phyloP scores from a whole-genome alignment of 2,797 vertebrate species.

The Clangula hyemalis region DNA sequence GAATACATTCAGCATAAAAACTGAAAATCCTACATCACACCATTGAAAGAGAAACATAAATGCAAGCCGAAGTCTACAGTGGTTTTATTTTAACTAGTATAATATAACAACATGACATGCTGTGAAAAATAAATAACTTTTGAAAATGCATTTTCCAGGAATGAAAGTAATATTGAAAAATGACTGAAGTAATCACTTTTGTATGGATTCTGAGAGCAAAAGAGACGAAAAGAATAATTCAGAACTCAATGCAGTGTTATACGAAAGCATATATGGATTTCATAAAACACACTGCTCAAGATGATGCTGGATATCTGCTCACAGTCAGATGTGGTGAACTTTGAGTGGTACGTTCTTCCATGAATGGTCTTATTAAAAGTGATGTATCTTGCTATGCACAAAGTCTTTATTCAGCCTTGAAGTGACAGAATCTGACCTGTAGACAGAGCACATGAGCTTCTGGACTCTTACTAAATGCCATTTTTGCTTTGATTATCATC shows the following conservation, averaged over 20 bases:
- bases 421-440: conserved; percentile 39
- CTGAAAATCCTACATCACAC: conserved; percentile 73
- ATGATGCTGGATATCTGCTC: not conserved
- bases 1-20: conserved; percentile 71
- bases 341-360: conserved; percentile 16
- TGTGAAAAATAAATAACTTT: conserved; percentile 83
- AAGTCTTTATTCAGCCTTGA: conserved; percentile 23
- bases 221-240: conserved; percentile 75
- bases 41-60: conserved; percentile 75
- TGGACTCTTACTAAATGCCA: not conserved
- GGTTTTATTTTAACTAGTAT: conserved; percentile 84
- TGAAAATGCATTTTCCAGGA: conserved; percentile 81
- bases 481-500: conserved; percentile 40
- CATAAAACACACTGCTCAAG: conserved; percentile 20
- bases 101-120: conserved; percentile 80
- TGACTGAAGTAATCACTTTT: conserved; percentile 80
- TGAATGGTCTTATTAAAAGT: conserved; percentile 15
- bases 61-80: conserved; percentile 73
- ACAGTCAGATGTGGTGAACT: conserved; percentile 10
- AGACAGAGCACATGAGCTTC: conserved; percentile 36
- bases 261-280: conserved; percentile 56
- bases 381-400: not conserved
- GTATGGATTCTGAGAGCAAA: conserved; percentile 75
- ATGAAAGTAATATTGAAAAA: conserved; percentile 84
- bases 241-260: conserved; percentile 58